Conservation (phyloP, 2,113 vertebrate genomes). For the Ophthalmolycus amberensis region DNA sequence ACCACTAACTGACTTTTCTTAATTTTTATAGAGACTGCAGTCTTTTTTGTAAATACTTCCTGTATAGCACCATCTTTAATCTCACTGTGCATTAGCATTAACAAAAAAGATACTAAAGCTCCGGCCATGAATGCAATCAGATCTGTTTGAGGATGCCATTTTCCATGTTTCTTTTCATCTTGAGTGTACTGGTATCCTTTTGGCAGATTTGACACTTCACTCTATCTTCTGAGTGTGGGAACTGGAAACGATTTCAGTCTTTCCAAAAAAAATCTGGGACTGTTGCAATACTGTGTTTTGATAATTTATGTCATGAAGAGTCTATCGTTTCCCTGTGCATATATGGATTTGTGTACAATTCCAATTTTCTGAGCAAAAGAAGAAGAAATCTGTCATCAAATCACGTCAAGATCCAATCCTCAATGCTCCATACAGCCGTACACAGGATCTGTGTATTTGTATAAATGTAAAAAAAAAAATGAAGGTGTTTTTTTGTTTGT, state of each 20-base stretch:
- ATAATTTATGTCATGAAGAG: conserved; percentile 80
- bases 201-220: conserved; percentile 73
- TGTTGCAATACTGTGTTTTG: conserved; percentile 96
- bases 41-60: conserved; percentile 65
- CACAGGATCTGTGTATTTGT: conserved; percentile 92
- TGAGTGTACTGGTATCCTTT: conserved; percentile 63
- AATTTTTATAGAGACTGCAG: conserved; percentile 57
- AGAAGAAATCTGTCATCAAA: conserved; percentile 80
- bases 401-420: conserved; percentile 84
- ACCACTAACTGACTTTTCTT: conserved; percentile 59
- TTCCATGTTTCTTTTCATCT: conserved; percentile 31
- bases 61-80: conserved; percentile 56
- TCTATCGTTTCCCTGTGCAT: conserved; percentile 90
- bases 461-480: conserved; percentile 93
- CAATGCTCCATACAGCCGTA: conserved; percentile 86
- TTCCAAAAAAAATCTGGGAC: conserved; percentile 92
- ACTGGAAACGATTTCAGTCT: conserved; percentile 84
- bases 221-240: conserved; percentile 84
- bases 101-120: conserved; percentile 24
- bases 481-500: conserved; percentile 88
- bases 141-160: conserved; percentile 35
- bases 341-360: conserved; percentile 88
- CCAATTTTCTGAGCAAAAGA: conserved; percentile 88
- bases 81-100: conserved; percentile 58
- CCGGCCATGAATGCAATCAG: conserved; percentile 34